Evolutionary conservation across 2,797 vertebrate genomes (phyloP).

Genomic region (Luscinia megarhynchos): DNA sequence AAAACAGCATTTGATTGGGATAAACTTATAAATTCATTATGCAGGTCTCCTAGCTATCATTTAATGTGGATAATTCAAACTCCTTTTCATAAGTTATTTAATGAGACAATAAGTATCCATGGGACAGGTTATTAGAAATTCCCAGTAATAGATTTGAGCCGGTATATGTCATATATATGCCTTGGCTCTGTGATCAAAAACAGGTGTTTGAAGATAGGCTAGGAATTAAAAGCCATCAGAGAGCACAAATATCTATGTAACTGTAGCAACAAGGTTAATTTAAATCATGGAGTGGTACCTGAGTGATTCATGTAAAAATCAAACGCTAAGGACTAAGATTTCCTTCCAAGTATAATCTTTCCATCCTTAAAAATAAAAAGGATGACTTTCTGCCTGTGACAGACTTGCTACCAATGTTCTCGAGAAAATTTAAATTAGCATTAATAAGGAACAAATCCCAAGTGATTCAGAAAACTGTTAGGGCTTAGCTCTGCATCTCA

Average conservation of each 20-base stretch:
- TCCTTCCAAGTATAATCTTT: neutral
- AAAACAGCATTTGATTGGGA: constrained; percentile 49
- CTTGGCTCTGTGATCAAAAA: neutral
- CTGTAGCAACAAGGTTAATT: neutral
- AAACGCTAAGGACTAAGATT: neutral
- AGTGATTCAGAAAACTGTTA: constrained; percentile 15
- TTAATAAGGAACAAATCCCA: constrained; percentile 27
- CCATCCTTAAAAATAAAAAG: neutral
- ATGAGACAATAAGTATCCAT: constrained; percentile 19
- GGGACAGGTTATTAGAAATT: neutral
- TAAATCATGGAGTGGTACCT: neutral
- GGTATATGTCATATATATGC: neutral
- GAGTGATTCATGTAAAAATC: neutral
- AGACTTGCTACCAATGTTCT: neutral
- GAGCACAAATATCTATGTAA: neutral
- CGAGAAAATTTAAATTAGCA: constrained; percentile 10
- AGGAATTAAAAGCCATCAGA: neutral
- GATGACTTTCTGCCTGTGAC: neutral
- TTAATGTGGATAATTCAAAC: constrained; percentile 18
- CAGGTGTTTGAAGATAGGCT: neutral
- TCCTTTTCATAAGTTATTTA: neutral
- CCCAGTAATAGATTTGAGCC: neutral
- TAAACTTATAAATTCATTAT: constrained; percentile 34
- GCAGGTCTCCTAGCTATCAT: neutral
- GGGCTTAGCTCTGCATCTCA: constrained; percentile 11